A percentile compares a stretch with the other conserved stretches of the same genome.
phyloP scores from a whole-genome alignment of 2,113 vertebrate genomes.

The Microtus richardsoni region DNA sequence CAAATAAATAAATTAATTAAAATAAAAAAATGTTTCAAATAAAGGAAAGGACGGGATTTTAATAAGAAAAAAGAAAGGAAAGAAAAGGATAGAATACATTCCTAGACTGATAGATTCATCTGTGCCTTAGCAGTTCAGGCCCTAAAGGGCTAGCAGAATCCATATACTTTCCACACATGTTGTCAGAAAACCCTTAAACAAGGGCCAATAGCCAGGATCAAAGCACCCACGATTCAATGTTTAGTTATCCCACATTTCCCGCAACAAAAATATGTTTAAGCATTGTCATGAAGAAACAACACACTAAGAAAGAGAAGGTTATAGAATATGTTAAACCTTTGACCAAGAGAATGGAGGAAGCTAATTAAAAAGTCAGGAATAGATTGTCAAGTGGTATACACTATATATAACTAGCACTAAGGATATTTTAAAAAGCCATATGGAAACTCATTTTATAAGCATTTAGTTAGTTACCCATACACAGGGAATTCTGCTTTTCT shows the following conservation, averaged over 20 bases:
- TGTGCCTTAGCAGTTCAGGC: background rate
- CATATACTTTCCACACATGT: background rate
- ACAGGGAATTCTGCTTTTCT: background rate
- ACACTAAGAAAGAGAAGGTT: background rate
- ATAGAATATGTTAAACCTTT: background rate
- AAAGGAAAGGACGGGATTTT: too few relatives aligned
- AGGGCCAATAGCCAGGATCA: background rate
- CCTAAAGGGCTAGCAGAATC: background rate
- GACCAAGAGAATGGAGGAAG: background rate
- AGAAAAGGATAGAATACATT: background rate
- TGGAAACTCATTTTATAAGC: background rate
- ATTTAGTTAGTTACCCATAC: background rate
- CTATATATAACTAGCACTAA: background rate
- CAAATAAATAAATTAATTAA: too few relatives aligned
- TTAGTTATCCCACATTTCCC: background rate
- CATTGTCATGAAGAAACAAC: background rate
- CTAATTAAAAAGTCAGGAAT: background rate
- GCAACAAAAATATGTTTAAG: background rate
- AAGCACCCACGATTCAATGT: background rate
- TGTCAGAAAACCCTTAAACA: background rate
- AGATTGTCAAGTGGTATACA: background rate
- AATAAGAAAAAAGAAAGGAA: background rate
- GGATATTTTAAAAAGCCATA: background rate
- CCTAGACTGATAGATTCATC: too few relatives aligned
- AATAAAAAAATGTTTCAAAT: too few relatives aligned